Percentiles rank a stretch among this genome's conserved stretches.
Conservation (phyloP, 1,140 invertebrate genomes). For the Brachionus rubens region DNA sequence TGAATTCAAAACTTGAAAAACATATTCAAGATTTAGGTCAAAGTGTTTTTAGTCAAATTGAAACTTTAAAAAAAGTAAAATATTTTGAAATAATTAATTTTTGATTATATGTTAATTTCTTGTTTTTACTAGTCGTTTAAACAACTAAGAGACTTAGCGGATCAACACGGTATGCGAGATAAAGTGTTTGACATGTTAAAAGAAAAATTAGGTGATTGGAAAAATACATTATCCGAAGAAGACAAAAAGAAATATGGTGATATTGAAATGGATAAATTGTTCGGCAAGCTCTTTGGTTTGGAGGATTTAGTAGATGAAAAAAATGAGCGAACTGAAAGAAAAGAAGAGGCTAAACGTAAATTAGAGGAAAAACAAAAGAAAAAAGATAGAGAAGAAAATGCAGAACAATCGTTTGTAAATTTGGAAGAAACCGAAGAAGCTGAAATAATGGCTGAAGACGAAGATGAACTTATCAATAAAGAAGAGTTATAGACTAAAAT, state of each 20-base stretch:
- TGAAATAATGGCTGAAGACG: conserved; percentile 19
- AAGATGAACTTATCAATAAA: background rate
- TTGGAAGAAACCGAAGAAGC: conserved; percentile 18
- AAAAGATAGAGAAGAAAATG: background rate
- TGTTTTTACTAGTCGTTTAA: background rate
- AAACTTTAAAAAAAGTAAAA: conserved; percentile 24
- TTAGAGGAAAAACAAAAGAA: background rate
- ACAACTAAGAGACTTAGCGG: conserved; percentile 28
- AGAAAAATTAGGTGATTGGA: conserved; percentile 1
- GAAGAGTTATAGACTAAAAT: background rate
- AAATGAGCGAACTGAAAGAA: background rate
- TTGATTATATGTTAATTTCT: background rate
- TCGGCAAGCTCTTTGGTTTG: background rate
- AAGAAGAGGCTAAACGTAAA: conserved; percentile 1
- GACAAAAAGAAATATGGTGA: conserved; percentile 14
- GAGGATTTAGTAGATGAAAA: background rate
- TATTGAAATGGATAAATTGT: background rate
- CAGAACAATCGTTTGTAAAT: background rate
- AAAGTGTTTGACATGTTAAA: background rate
- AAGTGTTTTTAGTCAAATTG: background rate
- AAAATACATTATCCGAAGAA: background rate
- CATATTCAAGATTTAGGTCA: conserved; percentile 13
- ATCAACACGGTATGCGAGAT: conserved; percentile 4
- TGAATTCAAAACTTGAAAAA: conserved; percentile 24
- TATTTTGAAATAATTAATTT: background rate